Percentiles rank a stretch among this genome's conserved stretches.
Evolutionary conservation across 2,797 vertebrate species (phyloP).

Genomic region (Remorina albescens): DNA sequence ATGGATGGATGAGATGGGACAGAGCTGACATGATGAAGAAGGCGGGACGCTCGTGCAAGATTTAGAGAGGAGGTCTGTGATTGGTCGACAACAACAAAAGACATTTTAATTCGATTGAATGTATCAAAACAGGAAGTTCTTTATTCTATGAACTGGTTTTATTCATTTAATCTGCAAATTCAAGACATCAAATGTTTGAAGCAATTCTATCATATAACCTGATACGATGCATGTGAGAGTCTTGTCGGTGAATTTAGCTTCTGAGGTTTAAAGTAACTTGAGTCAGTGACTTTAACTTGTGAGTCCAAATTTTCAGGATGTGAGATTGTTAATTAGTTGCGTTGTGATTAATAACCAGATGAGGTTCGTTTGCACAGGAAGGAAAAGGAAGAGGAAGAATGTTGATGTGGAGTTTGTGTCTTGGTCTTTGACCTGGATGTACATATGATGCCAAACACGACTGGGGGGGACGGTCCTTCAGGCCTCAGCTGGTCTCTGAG

Average conservation of each 20-base stretch:
- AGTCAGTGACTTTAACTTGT: neutral
- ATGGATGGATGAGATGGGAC: slow-evolving; percentile 51
- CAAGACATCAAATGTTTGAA: no score
- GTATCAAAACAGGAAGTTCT: slow-evolving; percentile 21
- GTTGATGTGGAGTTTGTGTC: slow-evolving; percentile 26
- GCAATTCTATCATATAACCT: neutral
- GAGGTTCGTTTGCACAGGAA: slow-evolving; percentile 26
- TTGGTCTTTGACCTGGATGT: slow-evolving; percentile 44
- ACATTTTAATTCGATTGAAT: slow-evolving; percentile 42
- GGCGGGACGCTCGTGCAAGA: neutral
- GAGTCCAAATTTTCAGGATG: neutral
- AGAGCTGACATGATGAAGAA: slow-evolving; percentile 15
- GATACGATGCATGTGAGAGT: slow-evolving; percentile 14
- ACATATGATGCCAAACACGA: slow-evolving; percentile 27
- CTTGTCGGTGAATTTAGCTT: slow-evolving; percentile 9
- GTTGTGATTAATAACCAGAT: neutral
- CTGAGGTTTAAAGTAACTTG: no score
- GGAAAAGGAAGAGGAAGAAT: slow-evolving; percentile 14
- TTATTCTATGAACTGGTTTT: slow-evolving; percentile 12
- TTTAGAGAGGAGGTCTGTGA: slow-evolving; percentile 53
- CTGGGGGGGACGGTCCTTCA: slow-evolving; percentile 21
- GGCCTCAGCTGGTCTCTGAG: slow-evolving; percentile 79
- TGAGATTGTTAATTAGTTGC: neutral
- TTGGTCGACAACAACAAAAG: slow-evolving; percentile 35
- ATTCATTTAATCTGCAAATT: slow-evolving; percentile 19